phyloP scores from a whole-genome alignment of 2,888 invertebrate species.

The Idaea aversata region DNA sequence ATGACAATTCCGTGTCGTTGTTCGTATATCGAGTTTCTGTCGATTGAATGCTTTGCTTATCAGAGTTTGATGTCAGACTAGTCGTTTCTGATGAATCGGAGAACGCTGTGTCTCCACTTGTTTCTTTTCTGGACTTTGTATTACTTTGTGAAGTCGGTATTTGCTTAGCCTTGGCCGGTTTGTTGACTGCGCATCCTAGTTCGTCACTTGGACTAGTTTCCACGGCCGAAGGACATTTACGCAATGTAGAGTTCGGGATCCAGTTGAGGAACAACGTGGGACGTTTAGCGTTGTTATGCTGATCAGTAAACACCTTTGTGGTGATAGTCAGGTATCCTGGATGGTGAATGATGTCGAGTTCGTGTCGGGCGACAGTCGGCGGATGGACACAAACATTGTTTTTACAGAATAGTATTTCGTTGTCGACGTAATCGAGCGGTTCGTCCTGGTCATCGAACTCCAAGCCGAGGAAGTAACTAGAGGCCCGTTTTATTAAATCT shows the following conservation, averaged over 20 bases:
- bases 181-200: conserved; percentile 51
- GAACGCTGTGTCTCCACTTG: conserved; percentile 69
- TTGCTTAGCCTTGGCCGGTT: conserved; percentile 49
- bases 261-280: conserved; percentile 94
- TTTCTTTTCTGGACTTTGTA: conserved; percentile 49
- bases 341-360: conserved; percentile 92
- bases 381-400: conserved; percentile 99
- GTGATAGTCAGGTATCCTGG: conserved; percentile 95
- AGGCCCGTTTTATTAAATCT: conserved; percentile 88
- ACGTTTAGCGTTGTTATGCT: conserved; percentile 87
- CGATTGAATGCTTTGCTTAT: conserved; percentile 75
- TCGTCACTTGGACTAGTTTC: conserved; percentile 80
- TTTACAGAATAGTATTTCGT: conserved; percentile 93
- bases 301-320: conserved; percentile 88
- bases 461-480: conserved; percentile 87
- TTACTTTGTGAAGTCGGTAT: conserved; percentile 43
- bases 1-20: conserved; percentile 64
- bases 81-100: conserved; percentile 78
- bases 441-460: conserved; percentile 82
- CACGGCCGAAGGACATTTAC: conserved; percentile 89
- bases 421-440: conserved; percentile 86
- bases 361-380: conserved; percentile 89
- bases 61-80: conserved; percentile 75
- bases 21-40: conserved; percentile 64
- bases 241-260: conserved; percentile 95